phyloP scores from a whole-genome alignment of 2,113 vertebrate genomes.

The Cryptoleucopteryx plumbea region DNA sequence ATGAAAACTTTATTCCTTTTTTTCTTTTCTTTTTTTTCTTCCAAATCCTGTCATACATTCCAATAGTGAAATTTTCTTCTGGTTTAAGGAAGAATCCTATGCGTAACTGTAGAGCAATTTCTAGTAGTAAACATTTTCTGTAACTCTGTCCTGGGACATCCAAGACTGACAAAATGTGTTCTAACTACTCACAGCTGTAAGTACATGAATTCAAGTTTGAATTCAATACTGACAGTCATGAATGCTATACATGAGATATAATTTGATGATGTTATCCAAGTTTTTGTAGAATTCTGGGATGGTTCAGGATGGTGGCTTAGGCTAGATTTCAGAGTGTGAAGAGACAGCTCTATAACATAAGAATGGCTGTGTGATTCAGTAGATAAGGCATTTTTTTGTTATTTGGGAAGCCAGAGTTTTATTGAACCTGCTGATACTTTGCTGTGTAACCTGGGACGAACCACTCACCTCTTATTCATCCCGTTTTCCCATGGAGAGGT shows the following conservation, averaged over 20 bases:
- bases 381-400: background rate
- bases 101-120: background rate
- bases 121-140: background rate
- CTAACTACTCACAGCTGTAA: background rate
- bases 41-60: background rate
- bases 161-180: background rate
- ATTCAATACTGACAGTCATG: background rate
- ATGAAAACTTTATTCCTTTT: background rate
- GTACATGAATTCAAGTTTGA: background rate
- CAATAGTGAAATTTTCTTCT: background rate
- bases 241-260: background rate
- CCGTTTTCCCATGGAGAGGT: background rate
- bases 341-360: background rate
- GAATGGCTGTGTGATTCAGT: background rate
- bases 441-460: background rate
- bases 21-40: background rate
- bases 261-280: background rate
- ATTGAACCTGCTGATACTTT: background rate
- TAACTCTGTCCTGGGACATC: background rate
- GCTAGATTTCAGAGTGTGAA: background rate
- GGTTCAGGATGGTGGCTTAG: background rate
- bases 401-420: background rate
- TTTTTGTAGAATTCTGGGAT: background rate
- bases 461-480: background rate
- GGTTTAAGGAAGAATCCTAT: background rate